phyloP scores from a whole-genome alignment of 2,888 invertebrate species.

The Morpho helenor region DNA sequence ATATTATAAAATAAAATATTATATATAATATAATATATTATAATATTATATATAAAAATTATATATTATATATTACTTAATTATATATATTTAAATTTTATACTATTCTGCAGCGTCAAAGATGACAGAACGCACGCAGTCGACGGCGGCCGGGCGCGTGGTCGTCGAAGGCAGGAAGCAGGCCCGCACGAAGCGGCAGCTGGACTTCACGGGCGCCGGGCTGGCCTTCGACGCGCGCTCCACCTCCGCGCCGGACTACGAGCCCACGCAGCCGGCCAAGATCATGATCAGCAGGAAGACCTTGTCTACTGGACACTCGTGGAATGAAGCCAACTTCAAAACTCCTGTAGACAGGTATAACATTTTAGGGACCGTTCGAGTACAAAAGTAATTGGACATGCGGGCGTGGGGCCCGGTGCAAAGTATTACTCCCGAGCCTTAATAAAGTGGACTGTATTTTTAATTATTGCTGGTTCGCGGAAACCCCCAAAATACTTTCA shows the following conservation, averaged over 20 bases:
- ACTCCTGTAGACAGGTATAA: constrained; percentile 66
- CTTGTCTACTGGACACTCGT: constrained; percentile 66
- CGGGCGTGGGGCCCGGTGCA: no score
- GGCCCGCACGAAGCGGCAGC: constrained; percentile 55
- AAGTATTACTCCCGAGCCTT: no score
- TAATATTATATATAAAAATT: no score
- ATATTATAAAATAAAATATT: no score
- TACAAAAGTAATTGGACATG: no score
- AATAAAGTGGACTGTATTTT: no score
- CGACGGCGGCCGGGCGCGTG: constrained; percentile 47
- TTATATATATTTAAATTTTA: no score
- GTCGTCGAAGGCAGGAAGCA: constrained; percentile 52
- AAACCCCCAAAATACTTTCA: no score
- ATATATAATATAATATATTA: no score
- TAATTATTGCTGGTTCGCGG: no score
- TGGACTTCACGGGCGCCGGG: constrained; percentile 61
- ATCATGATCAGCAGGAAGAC: constrained; percentile 74
- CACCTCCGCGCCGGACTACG: constrained; percentile 52
- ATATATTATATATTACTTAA: no score
- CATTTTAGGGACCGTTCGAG: no score
- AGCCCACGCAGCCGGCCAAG: constrained; percentile 61
- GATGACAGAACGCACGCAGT: constrained; percentile 56
- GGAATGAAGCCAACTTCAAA: constrained; percentile 70
- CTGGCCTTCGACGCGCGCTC: constrained; percentile 50
- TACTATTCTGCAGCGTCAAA: constrained; percentile 47